Conservation (phyloP, 2,888 invertebrate species). For the Smittia aterrima region DNA sequence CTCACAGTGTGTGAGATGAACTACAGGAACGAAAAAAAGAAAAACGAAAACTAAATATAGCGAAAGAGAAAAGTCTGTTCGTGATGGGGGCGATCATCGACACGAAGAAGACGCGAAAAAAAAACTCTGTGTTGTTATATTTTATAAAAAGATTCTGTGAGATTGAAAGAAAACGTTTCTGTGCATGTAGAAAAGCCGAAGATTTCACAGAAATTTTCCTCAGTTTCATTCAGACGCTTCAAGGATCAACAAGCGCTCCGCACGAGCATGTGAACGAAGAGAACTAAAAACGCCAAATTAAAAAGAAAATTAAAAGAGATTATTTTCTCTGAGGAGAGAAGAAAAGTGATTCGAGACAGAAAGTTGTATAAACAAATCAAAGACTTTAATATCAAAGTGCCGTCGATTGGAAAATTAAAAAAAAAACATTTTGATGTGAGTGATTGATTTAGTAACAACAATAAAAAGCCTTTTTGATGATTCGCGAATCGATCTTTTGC, state of each 20-base stretch:
- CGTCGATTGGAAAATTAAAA: not conserved
- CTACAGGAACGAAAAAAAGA: not conserved
- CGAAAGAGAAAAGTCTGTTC: constrained; percentile 33
- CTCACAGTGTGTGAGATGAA: constrained; percentile 37
- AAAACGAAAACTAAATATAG: constrained; percentile 36
- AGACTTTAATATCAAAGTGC: not conserved
- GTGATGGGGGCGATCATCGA: constrained; percentile 40
- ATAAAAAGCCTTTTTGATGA: not conserved
- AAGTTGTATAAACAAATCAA: constrained; percentile 37
- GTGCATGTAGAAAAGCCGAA: constrained; percentile 40
- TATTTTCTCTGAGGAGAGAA: not conserved
- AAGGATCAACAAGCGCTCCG: constrained; percentile 36
- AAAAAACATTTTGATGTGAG: not conserved
- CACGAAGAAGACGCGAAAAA: constrained; percentile 26
- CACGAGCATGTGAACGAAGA: constrained; percentile 14
- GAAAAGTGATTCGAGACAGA: constrained; percentile 13
- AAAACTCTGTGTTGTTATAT: constrained; percentile 23
- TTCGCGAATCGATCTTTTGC: not conserved
- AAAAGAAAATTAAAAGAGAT: too few species aligned
- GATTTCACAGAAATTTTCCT: constrained; percentile 40
- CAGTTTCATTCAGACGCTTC: constrained; percentile 34
- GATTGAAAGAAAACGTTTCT: constrained; percentile 1
- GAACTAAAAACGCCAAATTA: not conserved
- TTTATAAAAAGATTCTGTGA: constrained; percentile 14
- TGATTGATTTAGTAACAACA: not conserved